phyloP scores from a whole-genome alignment of 2,113 vertebrate species.

The Tiliqua scincoides region DNA sequence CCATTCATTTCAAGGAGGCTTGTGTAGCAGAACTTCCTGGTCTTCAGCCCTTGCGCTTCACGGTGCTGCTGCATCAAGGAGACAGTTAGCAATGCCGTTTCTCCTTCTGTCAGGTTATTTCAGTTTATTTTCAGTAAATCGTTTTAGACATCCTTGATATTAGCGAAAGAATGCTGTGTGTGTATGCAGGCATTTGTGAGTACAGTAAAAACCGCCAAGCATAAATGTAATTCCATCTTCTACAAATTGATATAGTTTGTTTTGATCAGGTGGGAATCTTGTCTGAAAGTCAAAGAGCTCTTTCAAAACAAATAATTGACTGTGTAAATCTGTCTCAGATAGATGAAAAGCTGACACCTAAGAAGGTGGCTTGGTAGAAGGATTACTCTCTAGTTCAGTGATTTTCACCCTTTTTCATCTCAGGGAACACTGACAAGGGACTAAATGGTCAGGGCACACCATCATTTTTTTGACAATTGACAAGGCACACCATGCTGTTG shows the following conservation, averaged over 20 bases:
- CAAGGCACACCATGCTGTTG: no score
- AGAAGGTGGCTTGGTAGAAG: neutral
- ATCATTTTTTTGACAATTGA: no score
- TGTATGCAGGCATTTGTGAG: neutral
- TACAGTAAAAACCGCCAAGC: neutral
- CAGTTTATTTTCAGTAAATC: slow-evolving; percentile 3
- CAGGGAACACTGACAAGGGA: no score
- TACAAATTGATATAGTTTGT: slow-evolving; percentile 11
- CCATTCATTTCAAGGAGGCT: neutral
- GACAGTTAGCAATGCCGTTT: neutral
- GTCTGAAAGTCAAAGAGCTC: slow-evolving; percentile 16
- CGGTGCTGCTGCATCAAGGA: rapidly evolving
- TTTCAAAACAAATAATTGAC: slow-evolving; percentile 8
- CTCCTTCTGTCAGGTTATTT: neutral
- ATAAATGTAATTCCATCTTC: neutral
- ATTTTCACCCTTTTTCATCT: no score
- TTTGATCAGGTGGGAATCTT: slow-evolving; percentile 5
- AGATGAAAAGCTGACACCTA: neutral
- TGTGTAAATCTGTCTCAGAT: slow-evolving; percentile 1
- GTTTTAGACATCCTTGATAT: neutral
- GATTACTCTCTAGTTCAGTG: no score
- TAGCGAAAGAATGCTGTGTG: neutral
- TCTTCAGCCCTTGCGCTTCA: no score
- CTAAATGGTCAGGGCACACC: no score
- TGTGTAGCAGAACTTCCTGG: neutral